Percentiles rank a stretch among this genome's conserved stretches.
Evolutionary conservation across 1,140 invertebrate species (phyloP).

Genomic region (Battus philenor): DNA sequence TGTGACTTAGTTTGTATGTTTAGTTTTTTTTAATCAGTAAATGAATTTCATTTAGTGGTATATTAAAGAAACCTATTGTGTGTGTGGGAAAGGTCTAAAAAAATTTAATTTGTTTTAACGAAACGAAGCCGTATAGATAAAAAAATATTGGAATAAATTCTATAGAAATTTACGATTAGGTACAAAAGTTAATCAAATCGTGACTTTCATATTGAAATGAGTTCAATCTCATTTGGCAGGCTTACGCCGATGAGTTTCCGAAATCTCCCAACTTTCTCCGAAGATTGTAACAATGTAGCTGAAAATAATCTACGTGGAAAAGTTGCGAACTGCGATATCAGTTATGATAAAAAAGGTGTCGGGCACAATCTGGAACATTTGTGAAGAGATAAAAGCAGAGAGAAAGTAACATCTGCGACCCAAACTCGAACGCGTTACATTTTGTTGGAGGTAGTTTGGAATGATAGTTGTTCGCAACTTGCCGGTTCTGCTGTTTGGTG

Average conservation of each 20-base stretch:
- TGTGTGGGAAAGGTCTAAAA: too few species aligned
- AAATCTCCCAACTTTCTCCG: neutral
- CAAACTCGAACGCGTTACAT: slow-evolving; percentile 10
- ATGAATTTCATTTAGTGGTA: neutral
- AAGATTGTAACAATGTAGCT: slow-evolving; percentile 13
- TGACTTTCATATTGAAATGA: slow-evolving; percentile 7
- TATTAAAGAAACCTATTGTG: neutral
- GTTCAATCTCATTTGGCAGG: slow-evolving; percentile 8
- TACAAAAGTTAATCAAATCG: slow-evolving; percentile 13
- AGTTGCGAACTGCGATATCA: slow-evolving; percentile 14
- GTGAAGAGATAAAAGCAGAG: slow-evolving; percentile 14
- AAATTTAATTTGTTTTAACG: too few species aligned
- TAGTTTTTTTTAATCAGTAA: neutral
- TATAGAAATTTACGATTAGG: neutral
- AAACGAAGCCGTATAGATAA: too few species aligned
- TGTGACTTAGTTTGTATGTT: neutral
- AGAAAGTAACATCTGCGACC: slow-evolving; percentile 12
- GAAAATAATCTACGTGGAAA: slow-evolving; percentile 14
- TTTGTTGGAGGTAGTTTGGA: slow-evolving; percentile 14
- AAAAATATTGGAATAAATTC: neutral
- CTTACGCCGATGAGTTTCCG: slow-evolving; percentile 12
- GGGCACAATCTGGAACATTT: slow-evolving; percentile 12
- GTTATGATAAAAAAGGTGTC: slow-evolving; percentile 18
- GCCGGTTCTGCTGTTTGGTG: neutral
- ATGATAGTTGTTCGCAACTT: slow-evolving; percentile 15